Evolutionary conservation across 92 coral and sea anemone species (phyloP), one percentile per base, ranked within the genome.

Genomic region (Ricordea florida): DNA sequence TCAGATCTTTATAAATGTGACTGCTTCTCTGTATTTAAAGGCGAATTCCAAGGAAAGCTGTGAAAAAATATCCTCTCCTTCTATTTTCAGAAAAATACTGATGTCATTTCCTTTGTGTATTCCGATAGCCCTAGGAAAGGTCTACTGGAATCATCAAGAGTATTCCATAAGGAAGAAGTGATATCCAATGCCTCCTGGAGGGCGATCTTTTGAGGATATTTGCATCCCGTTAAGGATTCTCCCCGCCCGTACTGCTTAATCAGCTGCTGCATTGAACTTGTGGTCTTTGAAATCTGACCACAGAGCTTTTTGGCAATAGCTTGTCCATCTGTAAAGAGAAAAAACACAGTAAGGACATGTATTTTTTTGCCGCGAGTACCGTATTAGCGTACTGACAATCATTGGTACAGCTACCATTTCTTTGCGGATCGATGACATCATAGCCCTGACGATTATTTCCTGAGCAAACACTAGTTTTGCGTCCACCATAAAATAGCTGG

Each of bases 251-350:
- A 82, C 33, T 82, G 76, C 44, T 65, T 82, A 10, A 63, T 63
- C 37, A 82, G 49, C 18, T 66, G 68, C 57, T 82, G 73, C 3
- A 82, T 57, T 9, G 88, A 76, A 25, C 18, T 74, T 42, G 82
- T 82, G 5, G 81, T 66, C 75, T 73, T 82, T 15, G 69, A 52
- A 1, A 82, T 57, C 52, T 82, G 88, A 17, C 50, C 68, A 60
- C 82, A 74, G 24, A 82, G 42, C 57, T 73, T 74, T 28, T 73
- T 82, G 22, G 88, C 88, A 55, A 82, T 74, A 33, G 88, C 88
- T 82, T 82, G 88, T 0, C 88, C 82, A 73, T 82, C 88, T 82
- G 57, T 31, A 57, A 70, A 70, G 29, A 10, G 62, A 47, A 70
- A 21, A 37, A 53, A 50, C 27, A 50, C 10, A 40, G 45, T 10